Base-by-base conservation (phyloP, 2,113 vertebrate species). In the Merops nubicus region DNA sequence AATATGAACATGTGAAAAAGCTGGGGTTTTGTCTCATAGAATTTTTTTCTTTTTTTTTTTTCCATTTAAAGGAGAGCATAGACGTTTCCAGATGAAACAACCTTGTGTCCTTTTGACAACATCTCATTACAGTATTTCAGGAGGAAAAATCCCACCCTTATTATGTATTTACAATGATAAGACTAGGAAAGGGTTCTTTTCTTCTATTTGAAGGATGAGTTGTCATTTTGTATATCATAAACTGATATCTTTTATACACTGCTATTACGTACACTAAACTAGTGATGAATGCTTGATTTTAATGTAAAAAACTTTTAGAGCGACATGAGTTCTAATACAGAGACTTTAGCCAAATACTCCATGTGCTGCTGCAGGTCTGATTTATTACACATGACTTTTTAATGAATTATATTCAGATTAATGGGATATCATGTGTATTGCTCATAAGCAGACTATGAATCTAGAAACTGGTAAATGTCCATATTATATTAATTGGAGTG, bases 11-110 rank as follows among this genome's bases (percentile, higher is more conserved):
- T 33, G 14, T 57, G 75, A 73, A 73, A 88, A 64, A 5, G 8
- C 1, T 63, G 13, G 1, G 0, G 0, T 8, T 59, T 68, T 59
- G 11, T 22, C 40, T 59, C 6, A 26, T 5, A 43, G 8, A 50
- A 16, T n/a, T n/a, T n/a, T n/a, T n/a, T n/a, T n/a, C n/a, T n/a
- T n/a, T n/a, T 0, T 28, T 8, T 82, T 65, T 85, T 79, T 63
- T 34, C 31, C 2, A 6, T 8, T 57, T 12, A 42, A 68, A 63
- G 4, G 2, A 12, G 31, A 57, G 11, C 9, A 47, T 2, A 65
- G n/a, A 56, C 9, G 19, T 15, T 76, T 87, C 3, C 13, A 78
- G 36, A 36, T 54, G 28, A 81, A 87, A 89, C 9, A 85, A 21
- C n/a, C 6, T 15, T 10, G 1, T 60, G 6, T 77, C 11, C 11